These are phyloP conservation scores for Taenioides sp. DNA, from an alignment of 2,797 vertebrate genomes.

Conservation along the genomic window DNA sequence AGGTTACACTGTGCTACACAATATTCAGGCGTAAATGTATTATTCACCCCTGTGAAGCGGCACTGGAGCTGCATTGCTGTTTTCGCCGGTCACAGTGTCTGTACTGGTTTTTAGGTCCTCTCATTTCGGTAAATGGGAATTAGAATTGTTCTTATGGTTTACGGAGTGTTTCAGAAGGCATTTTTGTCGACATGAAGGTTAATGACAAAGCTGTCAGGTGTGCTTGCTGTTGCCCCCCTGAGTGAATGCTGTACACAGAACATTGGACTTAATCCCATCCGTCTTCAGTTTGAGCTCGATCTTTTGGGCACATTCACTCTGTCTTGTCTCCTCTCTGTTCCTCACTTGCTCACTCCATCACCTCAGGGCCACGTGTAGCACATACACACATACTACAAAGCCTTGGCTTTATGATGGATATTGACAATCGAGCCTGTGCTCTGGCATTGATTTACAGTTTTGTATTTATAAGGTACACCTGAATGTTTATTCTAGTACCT, in stretches of 20 bases:
- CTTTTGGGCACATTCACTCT: slow-evolving; percentile 59
- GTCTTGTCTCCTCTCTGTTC: slow-evolving; percentile 60
- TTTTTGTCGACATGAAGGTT: slow-evolving; percentile 67
- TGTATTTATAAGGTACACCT: slow-evolving; percentile 19
- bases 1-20: slow-evolving; percentile 45
- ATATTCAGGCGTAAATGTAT: slow-evolving; percentile 56
- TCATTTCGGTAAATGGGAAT: neutral
- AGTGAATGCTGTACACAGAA: slow-evolving; percentile 31
- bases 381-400: slow-evolving; percentile 34
- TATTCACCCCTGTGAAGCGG: slow-evolving; percentile 12
- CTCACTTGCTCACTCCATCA: slow-evolving; percentile 70
- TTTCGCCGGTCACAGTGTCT: slow-evolving; percentile 15
- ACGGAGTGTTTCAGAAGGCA: neutral
- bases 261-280: slow-evolving; percentile 51
- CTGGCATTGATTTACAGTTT: slow-evolving; percentile 21
- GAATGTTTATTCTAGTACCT: slow-evolving; percentile 19
- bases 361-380: slow-evolving; percentile 50
- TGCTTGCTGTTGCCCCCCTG: slow-evolving; percentile 21
- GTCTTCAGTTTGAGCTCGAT: slow-evolving; percentile 62
- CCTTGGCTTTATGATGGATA: slow-evolving; percentile 65
- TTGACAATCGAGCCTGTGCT: slow-evolving; percentile 21
- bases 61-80: slow-evolving; percentile 20
- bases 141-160: neutral
- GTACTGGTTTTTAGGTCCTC: neutral
- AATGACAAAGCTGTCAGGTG: slow-evolving; percentile 59